Percentiles rank a stretch among this genome's conserved stretches.
Conservation (phyloP, 2,797 vertebrate species). For the Acanthurus leucopareius region DNA sequence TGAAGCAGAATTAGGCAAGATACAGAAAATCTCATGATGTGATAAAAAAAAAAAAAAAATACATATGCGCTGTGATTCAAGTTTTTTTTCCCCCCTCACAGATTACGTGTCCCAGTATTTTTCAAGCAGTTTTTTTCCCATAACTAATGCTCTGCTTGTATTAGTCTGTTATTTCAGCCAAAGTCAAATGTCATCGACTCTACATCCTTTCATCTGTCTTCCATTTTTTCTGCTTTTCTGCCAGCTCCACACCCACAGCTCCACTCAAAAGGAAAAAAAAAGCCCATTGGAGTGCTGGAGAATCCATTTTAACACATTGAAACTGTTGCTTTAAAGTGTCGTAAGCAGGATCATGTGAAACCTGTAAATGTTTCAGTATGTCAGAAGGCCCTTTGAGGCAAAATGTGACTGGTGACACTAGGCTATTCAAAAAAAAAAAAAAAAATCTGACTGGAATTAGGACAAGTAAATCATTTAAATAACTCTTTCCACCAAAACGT, state of each 20-base stretch:
- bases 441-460: background rate
- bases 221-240: background rate
- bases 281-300: background rate
- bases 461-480: background rate
- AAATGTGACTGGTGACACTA: background rate
- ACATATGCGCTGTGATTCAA: background rate
- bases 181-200: constrained; percentile 3
- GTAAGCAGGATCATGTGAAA: constrained; percentile 4
- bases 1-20: constrained; percentile 14
- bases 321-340: background rate
- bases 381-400: background rate
- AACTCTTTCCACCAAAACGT: background rate
- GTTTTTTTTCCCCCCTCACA: background rate
- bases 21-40: background rate
- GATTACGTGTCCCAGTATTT: background rate
- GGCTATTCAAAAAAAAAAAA: background rate
- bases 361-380: background rate
- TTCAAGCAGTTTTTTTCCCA: background rate
- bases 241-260: constrained; percentile 14
- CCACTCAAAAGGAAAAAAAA: background rate
- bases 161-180: constrained; percentile 1
- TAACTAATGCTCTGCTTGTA: background rate
- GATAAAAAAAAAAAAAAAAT: constrained; percentile 26
- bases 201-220: constrained; percentile 15
- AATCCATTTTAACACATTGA: constrained; percentile 2